Evolutionary conservation across 1,140 invertebrate genomes (phyloP), one percentile per base, ranked within the genome.

Genomic region (Drosophila auraria): DNA sequence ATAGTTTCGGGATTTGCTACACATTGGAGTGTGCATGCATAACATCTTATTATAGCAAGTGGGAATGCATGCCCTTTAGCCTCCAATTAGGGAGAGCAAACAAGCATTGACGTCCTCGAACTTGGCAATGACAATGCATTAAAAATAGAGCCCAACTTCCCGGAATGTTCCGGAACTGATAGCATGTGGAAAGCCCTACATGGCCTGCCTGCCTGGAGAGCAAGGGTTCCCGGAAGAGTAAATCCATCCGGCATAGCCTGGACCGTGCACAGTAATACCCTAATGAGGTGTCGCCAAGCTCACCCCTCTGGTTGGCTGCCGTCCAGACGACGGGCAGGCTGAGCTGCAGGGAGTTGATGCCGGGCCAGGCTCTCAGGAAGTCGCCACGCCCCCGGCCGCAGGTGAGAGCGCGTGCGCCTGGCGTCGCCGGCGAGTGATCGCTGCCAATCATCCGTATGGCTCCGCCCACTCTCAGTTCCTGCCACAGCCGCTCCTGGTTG

Each of bases 381-480:
- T 96, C 94, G 23, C 94, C 95, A 12, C 93, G 92, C 14, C 89
- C 87, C 23, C 87, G 64, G 0, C 91, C 86, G 66, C 93, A 92
- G 40, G 92, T 94, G 2, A 94, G 89, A 20, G 93, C 92, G 72
- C 96, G 96, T 2, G 96, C 92, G 3, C 96, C 95, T 0, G 95
- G 94, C 12, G 95, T 95, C 60, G 96, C 96, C 0, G 96, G 96
- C 1, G 96, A 97, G 82, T 97, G 96, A 93, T 96, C 96, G 6
- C 96, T 96, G 38, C 71, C 78, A 9, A 97, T 94, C 94, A 96
- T 93, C 74, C 96, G 94, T 86, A 63, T 94, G 93, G 92, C 75
- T 93, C 50, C 49, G 27, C 59, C 47, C 40, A 61, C 44, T 11
- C 30, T 15, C 3, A 78, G 65, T 33, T 94, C 95, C 42, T 93